phyloP scores from a whole-genome alignment of 1,140 invertebrate genomes.

The Drosophila orena region DNA sequence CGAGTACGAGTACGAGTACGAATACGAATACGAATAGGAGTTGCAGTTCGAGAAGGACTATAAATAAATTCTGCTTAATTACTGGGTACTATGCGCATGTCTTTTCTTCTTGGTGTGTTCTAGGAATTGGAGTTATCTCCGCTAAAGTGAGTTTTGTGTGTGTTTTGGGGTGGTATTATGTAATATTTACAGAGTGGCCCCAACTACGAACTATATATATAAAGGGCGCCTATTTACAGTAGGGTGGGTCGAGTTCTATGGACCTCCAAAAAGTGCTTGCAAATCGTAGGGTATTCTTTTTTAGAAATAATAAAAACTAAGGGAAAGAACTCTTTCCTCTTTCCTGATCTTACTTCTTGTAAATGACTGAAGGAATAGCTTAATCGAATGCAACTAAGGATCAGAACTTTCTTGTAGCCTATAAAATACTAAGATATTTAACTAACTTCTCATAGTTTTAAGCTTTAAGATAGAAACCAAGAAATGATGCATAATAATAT shows the following conservation, averaged over 20 bases:
- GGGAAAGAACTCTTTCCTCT: too few species aligned
- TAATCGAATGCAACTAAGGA: too few species aligned
- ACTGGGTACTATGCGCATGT: slow-evolving; percentile 78
- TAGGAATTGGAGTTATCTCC: slow-evolving; percentile 57
- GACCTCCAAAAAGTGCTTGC: slow-evolving; percentile 9
- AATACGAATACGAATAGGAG: slow-evolving; percentile 41
- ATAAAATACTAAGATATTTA: too few species aligned
- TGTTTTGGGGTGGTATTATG: slow-evolving; percentile 13
- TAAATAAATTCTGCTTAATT: slow-evolving; percentile 79
- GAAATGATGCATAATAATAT: too few species aligned
- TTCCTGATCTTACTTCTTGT: too few species aligned
- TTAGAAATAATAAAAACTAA: too few species aligned
- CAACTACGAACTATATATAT: slow-evolving; percentile 59
- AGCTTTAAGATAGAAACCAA: too few species aligned
- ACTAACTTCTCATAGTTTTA: too few species aligned
- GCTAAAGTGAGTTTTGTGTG: slow-evolving; percentile 13
- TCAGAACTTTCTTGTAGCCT: too few species aligned
- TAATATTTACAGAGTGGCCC: slow-evolving; percentile 39
- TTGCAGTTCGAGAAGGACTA: slow-evolving; percentile 41
- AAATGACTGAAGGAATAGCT: too few species aligned
- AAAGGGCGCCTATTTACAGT: slow-evolving; percentile 71
- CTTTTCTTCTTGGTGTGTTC: slow-evolving; percentile 60
- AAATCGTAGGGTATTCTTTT: not conserved
- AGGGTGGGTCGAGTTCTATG: not conserved
- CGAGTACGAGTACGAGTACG: slow-evolving; percentile 46